Percentiles rank a stretch among this genome's conserved stretches.
These are phyloP conservation scores for Eilema sororculum DNA, from an alignment of 2,888 invertebrate genomes.

Conservation along the genomic window DNA sequence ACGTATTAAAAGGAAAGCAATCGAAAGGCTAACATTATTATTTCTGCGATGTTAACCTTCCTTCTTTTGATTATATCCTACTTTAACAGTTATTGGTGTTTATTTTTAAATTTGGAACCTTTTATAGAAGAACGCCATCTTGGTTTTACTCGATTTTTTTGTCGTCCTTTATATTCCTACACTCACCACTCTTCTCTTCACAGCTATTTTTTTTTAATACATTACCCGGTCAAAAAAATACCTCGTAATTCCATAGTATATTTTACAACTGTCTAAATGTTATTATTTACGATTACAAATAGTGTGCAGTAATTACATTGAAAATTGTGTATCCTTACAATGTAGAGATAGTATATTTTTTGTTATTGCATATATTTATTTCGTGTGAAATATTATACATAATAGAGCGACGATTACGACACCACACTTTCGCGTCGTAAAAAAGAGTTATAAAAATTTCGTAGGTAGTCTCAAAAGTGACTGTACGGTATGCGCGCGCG, in stretches of 20 bases:
- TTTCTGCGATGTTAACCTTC: not conserved
- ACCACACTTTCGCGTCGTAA: slow-evolving; percentile 41
- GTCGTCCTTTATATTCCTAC: not conserved
- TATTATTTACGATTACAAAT: slow-evolving; percentile 75
- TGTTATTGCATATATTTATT: slow-evolving; percentile 54
- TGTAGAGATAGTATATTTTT: slow-evolving; percentile 59
- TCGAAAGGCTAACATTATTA: not conserved
- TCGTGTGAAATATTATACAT: slow-evolving; percentile 38
- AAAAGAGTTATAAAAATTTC: slow-evolving; percentile 50
- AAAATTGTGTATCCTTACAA: slow-evolving; percentile 68
- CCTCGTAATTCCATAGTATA: slow-evolving; percentile 58
- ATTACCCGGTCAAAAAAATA: slow-evolving; percentile 44
- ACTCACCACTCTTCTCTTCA: not conserved
- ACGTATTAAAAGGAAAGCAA: not conserved
- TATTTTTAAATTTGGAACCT: not conserved
- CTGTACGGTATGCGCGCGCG: slow-evolving; percentile 12
- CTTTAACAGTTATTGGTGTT: slow-evolving; percentile 13
- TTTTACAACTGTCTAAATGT: slow-evolving; percentile 65
- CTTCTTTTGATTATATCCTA: not conserved
- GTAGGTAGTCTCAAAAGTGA: slow-evolving; percentile 43
- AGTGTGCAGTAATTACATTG: slow-evolving; percentile 83
- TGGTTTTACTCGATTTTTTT: not conserved
- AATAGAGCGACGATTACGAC: slow-evolving; percentile 41
- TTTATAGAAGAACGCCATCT: not conserved
- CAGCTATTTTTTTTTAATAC: slow-evolving; percentile 19